Evolutionary conservation across 2,888 invertebrate genomes (phyloP).

Genomic region (Limulus polyphemus): DNA sequence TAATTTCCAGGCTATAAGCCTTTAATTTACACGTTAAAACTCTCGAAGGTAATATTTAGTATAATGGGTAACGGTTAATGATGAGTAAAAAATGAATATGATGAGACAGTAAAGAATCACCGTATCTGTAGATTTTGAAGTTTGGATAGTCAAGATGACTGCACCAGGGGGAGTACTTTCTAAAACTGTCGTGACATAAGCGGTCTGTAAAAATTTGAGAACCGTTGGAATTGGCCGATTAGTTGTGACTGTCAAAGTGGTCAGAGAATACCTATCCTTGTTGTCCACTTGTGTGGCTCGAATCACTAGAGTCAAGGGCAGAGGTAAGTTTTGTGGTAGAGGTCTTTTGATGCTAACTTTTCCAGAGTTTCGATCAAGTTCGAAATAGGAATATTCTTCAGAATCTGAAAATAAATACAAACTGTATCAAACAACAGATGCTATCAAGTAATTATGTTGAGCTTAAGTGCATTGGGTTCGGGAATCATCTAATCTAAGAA

Average conservation of each 20-base stretch:
- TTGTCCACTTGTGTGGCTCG: slow-evolving; percentile 50
- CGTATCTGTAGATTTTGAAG: slow-evolving; percentile 44
- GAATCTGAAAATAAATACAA: slow-evolving; percentile 40
- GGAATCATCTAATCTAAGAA: no score
- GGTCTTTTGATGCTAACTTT: slow-evolving; percentile 47
- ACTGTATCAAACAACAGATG: neutral
- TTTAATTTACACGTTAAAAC: no score
- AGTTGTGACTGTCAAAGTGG: slow-evolving; percentile 58
- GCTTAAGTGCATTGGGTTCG: no score
- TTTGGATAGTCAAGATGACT: slow-evolving; percentile 54
- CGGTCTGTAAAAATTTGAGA: slow-evolving; percentile 56
- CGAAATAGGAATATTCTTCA: slow-evolving; percentile 50
- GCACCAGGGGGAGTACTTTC: slow-evolving; percentile 64
- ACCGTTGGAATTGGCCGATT: slow-evolving; percentile 42
- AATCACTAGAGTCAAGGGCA: slow-evolving; percentile 26
- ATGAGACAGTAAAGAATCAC: slow-evolving; percentile 3
- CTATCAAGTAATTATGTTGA: no score
- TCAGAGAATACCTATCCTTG: slow-evolving; percentile 70
- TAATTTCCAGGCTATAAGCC: no score
- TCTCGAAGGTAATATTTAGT: no score
- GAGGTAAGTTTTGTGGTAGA: slow-evolving; percentile 36
- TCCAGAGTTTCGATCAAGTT: slow-evolving; percentile 52
- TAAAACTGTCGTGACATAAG: slow-evolving; percentile 55
- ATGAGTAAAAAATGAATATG: no score
- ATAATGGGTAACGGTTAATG: no score